phyloP scores from a whole-genome alignment of 1,140 invertebrate species.

The Atta texana region DNA sequence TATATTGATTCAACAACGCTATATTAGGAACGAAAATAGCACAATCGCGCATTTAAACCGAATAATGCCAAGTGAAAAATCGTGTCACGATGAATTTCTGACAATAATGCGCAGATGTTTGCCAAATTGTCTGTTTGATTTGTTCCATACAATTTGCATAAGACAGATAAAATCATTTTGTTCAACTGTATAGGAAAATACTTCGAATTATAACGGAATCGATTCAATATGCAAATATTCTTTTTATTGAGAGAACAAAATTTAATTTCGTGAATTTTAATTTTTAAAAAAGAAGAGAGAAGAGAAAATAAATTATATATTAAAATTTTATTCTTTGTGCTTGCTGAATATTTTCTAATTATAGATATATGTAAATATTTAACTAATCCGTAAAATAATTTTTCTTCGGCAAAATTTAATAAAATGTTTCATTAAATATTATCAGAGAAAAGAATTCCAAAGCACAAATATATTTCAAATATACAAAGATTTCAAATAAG shows the following conservation, averaged over 20 bases:
- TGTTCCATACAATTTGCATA: constrained; percentile 31
- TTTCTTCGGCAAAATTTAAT: not conserved
- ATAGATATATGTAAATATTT: not conserved
- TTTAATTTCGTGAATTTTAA: not conserved
- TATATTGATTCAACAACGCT: constrained; percentile 26
- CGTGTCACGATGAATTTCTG: constrained; percentile 23
- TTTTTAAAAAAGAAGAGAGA: not conserved
- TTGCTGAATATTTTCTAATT: not conserved
- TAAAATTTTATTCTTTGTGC: not conserved
- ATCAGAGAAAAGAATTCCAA: not conserved
- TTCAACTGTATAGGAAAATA: not conserved
- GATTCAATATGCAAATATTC: constrained; percentile 12
- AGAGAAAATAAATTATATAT: not conserved
- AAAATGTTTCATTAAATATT: not conserved
- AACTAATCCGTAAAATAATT: not conserved
- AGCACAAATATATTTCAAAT: not conserved
- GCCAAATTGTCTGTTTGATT: constrained; percentile 39
- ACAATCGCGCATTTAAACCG: constrained; percentile 41
- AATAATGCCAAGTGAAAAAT: constrained; percentile 43
- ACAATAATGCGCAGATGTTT: constrained; percentile 37
- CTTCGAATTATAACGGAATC: constrained; percentile 8
- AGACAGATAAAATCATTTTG: constrained; percentile 24
- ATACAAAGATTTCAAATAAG: not conserved
- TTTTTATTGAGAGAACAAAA: not conserved
- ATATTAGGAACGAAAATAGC: constrained; percentile 30